phyloP scores from a whole-genome alignment of 2,797 vertebrate species.

The Uromys caudimaculatus region DNA sequence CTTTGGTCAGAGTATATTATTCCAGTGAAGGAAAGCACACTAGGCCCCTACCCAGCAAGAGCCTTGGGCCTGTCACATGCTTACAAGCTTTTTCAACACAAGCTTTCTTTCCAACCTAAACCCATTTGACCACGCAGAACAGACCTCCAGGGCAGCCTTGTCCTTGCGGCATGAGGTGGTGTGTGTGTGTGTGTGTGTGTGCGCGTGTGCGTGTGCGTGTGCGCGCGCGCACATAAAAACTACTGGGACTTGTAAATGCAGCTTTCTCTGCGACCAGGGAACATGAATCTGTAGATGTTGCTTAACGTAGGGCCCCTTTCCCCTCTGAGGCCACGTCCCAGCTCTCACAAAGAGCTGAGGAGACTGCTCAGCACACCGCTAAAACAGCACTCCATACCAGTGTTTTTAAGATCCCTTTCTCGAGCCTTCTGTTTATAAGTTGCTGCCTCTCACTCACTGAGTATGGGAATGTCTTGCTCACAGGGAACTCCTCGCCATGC shows the following conservation, averaged over 20 bases:
- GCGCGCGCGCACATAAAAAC: background rate
- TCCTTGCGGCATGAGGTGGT: background rate
- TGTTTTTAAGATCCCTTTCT: slow-evolving; percentile 53
- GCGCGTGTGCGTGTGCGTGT: no score
- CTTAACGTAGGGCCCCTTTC: slow-evolving; percentile 52
- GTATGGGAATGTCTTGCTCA: slow-evolving; percentile 11
- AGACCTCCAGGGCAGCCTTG: slow-evolving; percentile 24
- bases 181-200: background rate
- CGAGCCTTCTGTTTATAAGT: slow-evolving; percentile 18
- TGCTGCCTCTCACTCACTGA: background rate
- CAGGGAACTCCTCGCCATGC: background rate
- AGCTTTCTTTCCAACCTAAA: slow-evolving; percentile 36
- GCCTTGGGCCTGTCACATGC: slow-evolving; percentile 20
- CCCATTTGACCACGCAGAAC: slow-evolving; percentile 50
- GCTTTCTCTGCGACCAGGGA: slow-evolving; percentile 60
- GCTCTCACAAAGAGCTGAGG: slow-evolving; percentile 42
- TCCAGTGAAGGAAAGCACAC: background rate
- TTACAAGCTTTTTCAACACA: slow-evolving; percentile 26
- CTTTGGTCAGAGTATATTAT: background rate
- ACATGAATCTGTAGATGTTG: slow-evolving; percentile 60
- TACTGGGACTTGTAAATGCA: slow-evolving; percentile 59
- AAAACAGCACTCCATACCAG: background rate
- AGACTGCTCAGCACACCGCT: background rate
- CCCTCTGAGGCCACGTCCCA: background rate
- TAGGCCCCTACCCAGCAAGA: background rate